These are phyloP conservation scores for Gobionotothen gibberifrons DNA, from an alignment of 2,797 vertebrate genomes.

Conservation along the genomic window DNA sequence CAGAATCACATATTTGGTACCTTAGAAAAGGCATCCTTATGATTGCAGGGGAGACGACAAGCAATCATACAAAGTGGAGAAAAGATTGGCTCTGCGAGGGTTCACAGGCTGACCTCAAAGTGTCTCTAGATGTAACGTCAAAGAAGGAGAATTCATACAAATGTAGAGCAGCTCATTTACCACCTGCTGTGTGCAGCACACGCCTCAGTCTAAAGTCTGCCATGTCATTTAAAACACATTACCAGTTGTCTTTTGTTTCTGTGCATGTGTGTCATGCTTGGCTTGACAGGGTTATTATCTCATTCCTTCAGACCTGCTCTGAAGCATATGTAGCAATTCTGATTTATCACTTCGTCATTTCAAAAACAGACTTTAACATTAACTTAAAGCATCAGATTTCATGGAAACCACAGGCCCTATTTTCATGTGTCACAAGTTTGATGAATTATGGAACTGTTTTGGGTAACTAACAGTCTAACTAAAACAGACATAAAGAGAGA, in stretches of 20 bases:
- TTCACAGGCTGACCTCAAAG: conserved; percentile 50
- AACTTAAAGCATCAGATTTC: conserved; percentile 12
- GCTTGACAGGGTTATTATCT: conserved; percentile 42
- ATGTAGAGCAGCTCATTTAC: conserved; percentile 63
- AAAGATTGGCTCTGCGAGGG: conserved; percentile 46
- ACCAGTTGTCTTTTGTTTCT: not conserved
- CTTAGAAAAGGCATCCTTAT: not conserved
- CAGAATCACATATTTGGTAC: conserved; percentile 46
- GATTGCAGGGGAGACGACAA: conserved; percentile 48
- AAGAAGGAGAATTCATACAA: conserved; percentile 54
- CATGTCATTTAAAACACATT: conserved; percentile 44
- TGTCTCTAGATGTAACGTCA: not conserved
- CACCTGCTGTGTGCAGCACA: conserved; percentile 35
- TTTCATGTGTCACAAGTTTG: conserved; percentile 15
- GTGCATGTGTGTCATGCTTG: conserved; percentile 13
- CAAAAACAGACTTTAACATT: conserved; percentile 31
- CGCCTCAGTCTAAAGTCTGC: conserved; percentile 17
- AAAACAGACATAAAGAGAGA: conserved; percentile 37
- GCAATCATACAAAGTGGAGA: conserved; percentile 53
- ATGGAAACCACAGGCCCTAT: not conserved
- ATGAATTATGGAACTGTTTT: conserved; percentile 41
- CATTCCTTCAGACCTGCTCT: conserved; percentile 24
- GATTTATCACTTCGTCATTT: conserved; percentile 15
- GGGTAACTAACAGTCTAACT: not conserved
- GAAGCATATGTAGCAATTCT: conserved; percentile 35